Evolutionary conservation across 2,113 vertebrate genomes (phyloP).

Genomic region (Aphelocoma coerulescens): DNA sequence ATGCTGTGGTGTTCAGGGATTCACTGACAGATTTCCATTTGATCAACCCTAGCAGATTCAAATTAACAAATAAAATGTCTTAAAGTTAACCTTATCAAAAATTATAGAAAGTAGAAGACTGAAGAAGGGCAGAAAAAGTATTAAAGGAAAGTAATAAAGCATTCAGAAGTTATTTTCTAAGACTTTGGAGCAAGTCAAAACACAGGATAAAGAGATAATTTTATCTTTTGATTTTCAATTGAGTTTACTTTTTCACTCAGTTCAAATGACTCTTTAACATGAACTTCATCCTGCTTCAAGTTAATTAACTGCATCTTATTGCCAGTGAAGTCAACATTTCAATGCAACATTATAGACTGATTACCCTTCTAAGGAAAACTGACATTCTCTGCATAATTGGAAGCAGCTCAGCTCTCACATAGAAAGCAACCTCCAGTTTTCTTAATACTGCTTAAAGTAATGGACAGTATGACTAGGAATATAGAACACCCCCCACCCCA

Average conservation of each 20-base stretch:
- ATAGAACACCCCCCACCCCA: fast-evolving
- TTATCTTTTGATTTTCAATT: background rate
- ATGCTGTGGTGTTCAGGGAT: background rate
- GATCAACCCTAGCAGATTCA: background rate
- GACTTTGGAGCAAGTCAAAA: background rate
- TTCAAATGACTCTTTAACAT: background rate
- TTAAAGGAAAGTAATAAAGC: background rate
- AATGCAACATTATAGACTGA: background rate
- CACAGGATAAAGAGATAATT: background rate
- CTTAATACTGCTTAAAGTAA: background rate
- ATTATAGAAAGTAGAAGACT: background rate
- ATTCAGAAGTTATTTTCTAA: background rate
- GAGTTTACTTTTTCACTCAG: background rate
- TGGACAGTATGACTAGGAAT: background rate
- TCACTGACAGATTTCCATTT: background rate
- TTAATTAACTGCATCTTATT: conserved; percentile 29
- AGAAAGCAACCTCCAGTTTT: background rate
- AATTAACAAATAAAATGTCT: background rate
- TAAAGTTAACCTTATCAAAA: background rate
- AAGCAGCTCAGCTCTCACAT: background rate
- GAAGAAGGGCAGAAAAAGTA: background rate
- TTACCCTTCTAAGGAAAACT: background rate
- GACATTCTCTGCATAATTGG: background rate
- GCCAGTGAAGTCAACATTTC: conserved; percentile 1
- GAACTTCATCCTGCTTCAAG: background rate